Conservation (phyloP, 2,113 vertebrate genomes). For the Trematocara zebra region DNA sequence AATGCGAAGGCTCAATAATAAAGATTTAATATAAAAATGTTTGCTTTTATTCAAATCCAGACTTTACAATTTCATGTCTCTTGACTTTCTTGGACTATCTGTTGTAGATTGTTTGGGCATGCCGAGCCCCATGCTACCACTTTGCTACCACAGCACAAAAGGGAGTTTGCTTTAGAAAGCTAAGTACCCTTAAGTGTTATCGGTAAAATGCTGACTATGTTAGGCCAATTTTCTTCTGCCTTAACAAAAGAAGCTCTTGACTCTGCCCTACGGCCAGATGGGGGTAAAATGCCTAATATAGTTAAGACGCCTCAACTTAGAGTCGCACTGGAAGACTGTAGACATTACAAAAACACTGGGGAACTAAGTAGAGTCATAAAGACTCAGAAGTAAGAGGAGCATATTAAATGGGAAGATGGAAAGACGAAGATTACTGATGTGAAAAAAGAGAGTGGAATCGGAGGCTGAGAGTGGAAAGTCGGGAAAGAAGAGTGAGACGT, state of each 20-base stretch:
- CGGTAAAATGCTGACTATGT: not conserved
- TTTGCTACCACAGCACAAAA: not conserved
- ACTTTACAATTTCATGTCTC: not conserved
- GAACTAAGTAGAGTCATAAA: conserved; percentile 10
- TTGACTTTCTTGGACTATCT: not conserved
- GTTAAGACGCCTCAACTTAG: not conserved
- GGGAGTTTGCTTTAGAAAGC: not conserved
- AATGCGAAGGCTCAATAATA: accelerated
- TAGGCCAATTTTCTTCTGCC: not conserved
- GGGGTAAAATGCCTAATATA: conserved; percentile 1
- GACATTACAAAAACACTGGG: conserved; percentile 13
- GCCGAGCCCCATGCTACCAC: not conserved
- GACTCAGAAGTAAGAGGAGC: not conserved
- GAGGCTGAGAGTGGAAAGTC: not conserved
- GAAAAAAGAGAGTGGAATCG: not conserved
- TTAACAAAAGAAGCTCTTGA: conserved; percentile 11
- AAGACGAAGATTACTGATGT: conserved; percentile 12
- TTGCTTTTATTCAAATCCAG: not conserved
- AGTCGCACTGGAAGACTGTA: not conserved
- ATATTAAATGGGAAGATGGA: not conserved
- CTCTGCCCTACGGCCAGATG: not conserved
- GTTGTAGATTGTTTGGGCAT: not conserved
- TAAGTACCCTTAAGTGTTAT: conserved; percentile 19
- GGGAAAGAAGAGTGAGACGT: not conserved
- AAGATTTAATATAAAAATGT: not conserved